Evolutionary conservation across 2,113 vertebrate species (phyloP).

Genomic region (Scortum barcoo): DNA sequence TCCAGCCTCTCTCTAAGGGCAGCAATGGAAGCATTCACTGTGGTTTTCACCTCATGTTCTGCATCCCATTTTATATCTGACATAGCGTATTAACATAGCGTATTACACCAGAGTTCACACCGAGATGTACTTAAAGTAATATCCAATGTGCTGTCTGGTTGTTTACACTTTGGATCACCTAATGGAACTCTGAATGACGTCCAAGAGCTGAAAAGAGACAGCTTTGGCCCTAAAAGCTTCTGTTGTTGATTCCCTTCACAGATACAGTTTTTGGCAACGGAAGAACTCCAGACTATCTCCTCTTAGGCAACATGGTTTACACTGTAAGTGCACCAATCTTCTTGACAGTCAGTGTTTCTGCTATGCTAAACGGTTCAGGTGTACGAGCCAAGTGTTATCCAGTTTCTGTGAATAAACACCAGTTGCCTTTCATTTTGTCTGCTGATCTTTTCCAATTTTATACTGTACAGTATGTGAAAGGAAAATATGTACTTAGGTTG

Average conservation of each 20-base stretch:
- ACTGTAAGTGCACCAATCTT: constrained; percentile 89
- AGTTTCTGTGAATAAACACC: constrained; percentile 28
- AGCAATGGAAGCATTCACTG: constrained; percentile 50
- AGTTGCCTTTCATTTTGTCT: constrained; percentile 8
- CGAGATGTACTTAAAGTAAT: constrained; percentile 16
- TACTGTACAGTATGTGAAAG: not conserved
- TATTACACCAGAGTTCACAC: constrained; percentile 45
- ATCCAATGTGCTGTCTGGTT: constrained; percentile 16
- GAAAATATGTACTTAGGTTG: not conserved
- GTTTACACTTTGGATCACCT: constrained; percentile 48
- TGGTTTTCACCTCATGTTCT: constrained; percentile 33
- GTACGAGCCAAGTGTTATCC: constrained; percentile 39
- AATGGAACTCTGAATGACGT: constrained; percentile 62
- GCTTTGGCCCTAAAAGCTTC: constrained; percentile 65
- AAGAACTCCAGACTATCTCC: constrained; percentile 95
- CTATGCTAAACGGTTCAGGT: constrained; percentile 31
- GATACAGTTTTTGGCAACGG: constrained; percentile 95
- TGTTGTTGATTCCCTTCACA: constrained; percentile 81
- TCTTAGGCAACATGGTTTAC: constrained; percentile 98
- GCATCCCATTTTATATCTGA: constrained; percentile 6
- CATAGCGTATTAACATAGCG: constrained; percentile 19
- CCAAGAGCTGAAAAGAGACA: constrained; percentile 26
- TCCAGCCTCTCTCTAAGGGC: constrained; percentile 37
- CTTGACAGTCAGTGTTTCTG: constrained; percentile 35
- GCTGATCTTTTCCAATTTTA: not conserved